Evolutionary conservation across 2,113 vertebrate species (phyloP), one percentile per base, ranked within the genome.

Genomic region (Siphamia tubifer): DNA sequence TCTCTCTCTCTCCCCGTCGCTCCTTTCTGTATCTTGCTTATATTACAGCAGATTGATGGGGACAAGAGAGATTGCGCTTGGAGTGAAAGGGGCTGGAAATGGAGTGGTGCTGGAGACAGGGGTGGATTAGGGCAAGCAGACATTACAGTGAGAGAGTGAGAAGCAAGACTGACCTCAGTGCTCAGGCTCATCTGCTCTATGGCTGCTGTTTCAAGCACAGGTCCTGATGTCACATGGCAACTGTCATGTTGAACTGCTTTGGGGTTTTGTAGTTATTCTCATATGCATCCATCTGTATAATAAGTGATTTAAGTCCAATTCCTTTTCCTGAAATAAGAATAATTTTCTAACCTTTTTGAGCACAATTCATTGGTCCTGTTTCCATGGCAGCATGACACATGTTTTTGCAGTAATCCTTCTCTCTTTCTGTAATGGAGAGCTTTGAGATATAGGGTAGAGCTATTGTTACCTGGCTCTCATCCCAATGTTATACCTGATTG

Each of bases 361-460:
- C 40, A 48, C 30, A 48, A 53, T 78, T 83, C 69, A 79, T 79
- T 42, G 34, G 58, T 39, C 39, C 54, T 82, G 87, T 90, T 89
- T 80, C 89, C 82, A 86, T 89, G 87, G 84, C 80, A 89, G 85
- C 74, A 19, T 80, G 79, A 88, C 82, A 87, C 87, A 88, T 85
- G 81, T 79, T 85, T 88, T 78, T 78, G 82, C 60, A 23, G 77
- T 87, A 81, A 79, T 83, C 73, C 64, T 76, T 27, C 66, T 79
- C 62, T 84, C 62, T 77, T 81, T 53, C 68, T 70, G 62, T 74
- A 62, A 69, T 77, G 39, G 63, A 79, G 62, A 42, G 60, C 66
- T 82, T 68, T 83, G 45, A 82, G 58, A 73, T 56, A 38, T 57
- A 56, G 40, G 31, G 35, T 54, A 8, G 56, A 71, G 58, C 69